A percentile compares a stretch with the other conserved stretches of the same genome.
Evolutionary conservation across 2,888 invertebrate genomes (phyloP).

Genomic region (Ochropleura leucogaster): DNA sequence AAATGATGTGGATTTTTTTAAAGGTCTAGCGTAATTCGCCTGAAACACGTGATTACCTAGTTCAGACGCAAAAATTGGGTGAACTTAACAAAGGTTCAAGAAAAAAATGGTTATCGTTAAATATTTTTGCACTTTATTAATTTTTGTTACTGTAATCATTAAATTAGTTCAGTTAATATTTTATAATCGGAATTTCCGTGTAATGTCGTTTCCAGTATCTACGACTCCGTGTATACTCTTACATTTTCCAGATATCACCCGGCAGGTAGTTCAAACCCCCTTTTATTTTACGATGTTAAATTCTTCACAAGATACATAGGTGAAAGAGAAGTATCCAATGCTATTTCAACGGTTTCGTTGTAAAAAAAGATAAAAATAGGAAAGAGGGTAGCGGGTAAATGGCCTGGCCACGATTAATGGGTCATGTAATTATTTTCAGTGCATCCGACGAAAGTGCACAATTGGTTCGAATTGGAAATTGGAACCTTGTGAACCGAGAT

Average conservation of each 20-base stretch:
- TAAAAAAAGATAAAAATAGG: slow-evolving; percentile 73
- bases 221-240: slow-evolving; percentile 59
- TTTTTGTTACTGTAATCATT: too few relatives aligned
- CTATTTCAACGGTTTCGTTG: slow-evolving; percentile 77
- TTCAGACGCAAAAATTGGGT: too few relatives aligned
- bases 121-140: too few relatives aligned
- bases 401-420: slow-evolving; percentile 80
- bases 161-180: too few relatives aligned
- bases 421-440: slow-evolving; percentile 73
- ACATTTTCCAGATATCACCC: slow-evolving; percentile 77
- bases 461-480: slow-evolving; percentile 10
- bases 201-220: slow-evolving; percentile 55
- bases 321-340: slow-evolving; percentile 81
- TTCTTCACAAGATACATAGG: slow-evolving; percentile 87
- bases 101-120: too few relatives aligned
- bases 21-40: too few relatives aligned
- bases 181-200: neutral
- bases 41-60: too few relatives aligned
- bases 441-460: slow-evolving; percentile 52
- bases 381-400: slow-evolving; percentile 75
- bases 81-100: too few relatives aligned
- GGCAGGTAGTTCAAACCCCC: slow-evolving; percentile 79
- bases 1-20: neutral
- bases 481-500: slow-evolving; percentile 15
- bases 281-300: slow-evolving; percentile 90